Base-by-base conservation (phyloP, 2,113 vertebrate genomes). In the Tetrao urogallus region DNA sequence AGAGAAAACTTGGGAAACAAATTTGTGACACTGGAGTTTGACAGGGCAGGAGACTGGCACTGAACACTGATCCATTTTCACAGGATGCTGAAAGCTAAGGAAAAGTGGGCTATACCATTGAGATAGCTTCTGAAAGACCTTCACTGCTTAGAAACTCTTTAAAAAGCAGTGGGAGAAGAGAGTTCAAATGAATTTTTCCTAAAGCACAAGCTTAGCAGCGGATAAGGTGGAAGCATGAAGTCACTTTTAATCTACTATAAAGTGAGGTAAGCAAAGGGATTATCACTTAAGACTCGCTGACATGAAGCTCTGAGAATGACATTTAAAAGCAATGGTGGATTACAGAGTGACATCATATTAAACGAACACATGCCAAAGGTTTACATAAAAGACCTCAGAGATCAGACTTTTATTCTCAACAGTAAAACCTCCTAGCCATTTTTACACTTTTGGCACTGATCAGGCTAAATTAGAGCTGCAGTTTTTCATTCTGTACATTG, bases 221-320 rank as follows among this genome's bases (percentile, higher is more conserved):
- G 91, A 96, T 95, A 94, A 96, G 74, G 83, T 92, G 22, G 77
- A 96, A 94, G 85, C 82, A 95, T 94, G 89, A 95, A 96, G 87
- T 95, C 93, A 97, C 91, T 95, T 97, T 90, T 93, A 95, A 95
- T 95, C 85, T 95, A 87, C 90, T 93, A 80, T 95, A 94, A 95
- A 96, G 88, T 95, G 94, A 96, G 82, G 86, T 89, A 97, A 96
- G 92, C 94, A 96, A 88, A 93, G 93, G 94, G 92, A 96, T 96
- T 96, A 97, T 91, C 86, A 95, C 93, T 93, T 97, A 88, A 94
- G 83, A 95, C 93, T 94, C 34, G 76, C 81, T 96, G 91, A 96
- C 88, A 92, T 82, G 95, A 92, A 94, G 83, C 88, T 94, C 91
- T 85, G 83, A 90, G 91, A 97, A 91, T 96, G 94, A 96, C 96